Conservation (phyloP, 1,140 invertebrate species). For the Brachionus plicatilis region DNA sequence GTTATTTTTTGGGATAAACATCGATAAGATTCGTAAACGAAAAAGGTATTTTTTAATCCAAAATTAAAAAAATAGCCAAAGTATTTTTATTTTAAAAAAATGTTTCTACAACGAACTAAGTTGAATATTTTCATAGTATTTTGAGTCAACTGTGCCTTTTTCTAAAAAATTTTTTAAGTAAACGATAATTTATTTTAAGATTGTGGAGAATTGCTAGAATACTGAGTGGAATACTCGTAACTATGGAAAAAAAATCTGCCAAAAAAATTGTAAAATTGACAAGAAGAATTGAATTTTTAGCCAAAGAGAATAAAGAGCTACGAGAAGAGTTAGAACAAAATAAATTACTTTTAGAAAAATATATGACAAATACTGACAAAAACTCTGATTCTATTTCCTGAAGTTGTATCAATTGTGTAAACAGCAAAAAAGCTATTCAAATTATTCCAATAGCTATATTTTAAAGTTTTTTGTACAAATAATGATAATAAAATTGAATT, state of each 20-base stretch:
- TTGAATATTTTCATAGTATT: not conserved
- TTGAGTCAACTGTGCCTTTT: not conserved
- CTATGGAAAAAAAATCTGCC: not conserved
- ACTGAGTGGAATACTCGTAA: not conserved
- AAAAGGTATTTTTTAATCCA: too few relatives aligned
- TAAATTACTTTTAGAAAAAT: not conserved
- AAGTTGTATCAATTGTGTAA: not conserved
- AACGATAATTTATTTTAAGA: not conserved
- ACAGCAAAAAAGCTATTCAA: too few relatives aligned
- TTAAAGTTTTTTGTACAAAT: too few relatives aligned
- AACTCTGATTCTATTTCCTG: not conserved
- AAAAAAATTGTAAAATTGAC: constrained; percentile 5
- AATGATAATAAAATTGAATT: not conserved
- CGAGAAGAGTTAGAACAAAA: not conserved
- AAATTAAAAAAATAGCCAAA: too few relatives aligned
- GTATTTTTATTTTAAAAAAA: too few relatives aligned
- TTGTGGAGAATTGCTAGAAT: constrained; percentile 20
- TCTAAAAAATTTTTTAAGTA: not conserved
- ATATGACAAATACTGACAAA: not conserved
- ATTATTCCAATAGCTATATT: too few relatives aligned
- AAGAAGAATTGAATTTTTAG: not conserved
- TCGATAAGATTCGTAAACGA: too few relatives aligned
- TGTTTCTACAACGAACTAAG: too few relatives aligned
- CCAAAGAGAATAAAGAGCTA: not conserved
- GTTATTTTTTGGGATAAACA: too few relatives aligned